A percentile compares a stretch with the other conserved stretches of the same genome.
phyloP scores from a whole-genome alignment of 2,888 invertebrate species.

The Dimorphilus gyrociliatus region DNA sequence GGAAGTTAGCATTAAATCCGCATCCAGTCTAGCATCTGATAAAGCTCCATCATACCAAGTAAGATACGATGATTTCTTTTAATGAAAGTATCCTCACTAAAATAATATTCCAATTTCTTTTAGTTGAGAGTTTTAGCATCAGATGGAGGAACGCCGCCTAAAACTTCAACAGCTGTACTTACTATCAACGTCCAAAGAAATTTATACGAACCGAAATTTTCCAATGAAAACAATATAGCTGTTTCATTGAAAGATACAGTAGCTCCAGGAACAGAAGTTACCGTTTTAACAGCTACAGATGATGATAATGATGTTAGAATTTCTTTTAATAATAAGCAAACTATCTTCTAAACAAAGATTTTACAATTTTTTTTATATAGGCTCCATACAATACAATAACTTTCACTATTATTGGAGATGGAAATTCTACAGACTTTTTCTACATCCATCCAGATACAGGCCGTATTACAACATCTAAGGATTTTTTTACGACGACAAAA shows the following conservation, averaged over 20 bases:
- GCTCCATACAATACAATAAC: constrained; percentile 13
- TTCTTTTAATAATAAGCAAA: constrained; percentile 1
- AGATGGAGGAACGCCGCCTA: constrained; percentile 12
- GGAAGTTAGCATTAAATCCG: constrained; percentile 13
- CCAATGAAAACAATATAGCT: constrained; percentile 4
- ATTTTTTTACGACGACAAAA: constrained; percentile 13
- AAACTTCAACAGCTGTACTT: constrained; percentile 15
- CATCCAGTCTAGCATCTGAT: constrained; percentile 15
- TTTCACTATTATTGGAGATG: constrained; percentile 10
- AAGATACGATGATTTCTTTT: constrained; percentile 6
- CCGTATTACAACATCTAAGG: constrained; percentile 14
- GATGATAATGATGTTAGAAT: constrained; percentile 16
- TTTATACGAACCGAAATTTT: constrained; percentile 17
- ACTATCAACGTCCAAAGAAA: constrained; percentile 23
- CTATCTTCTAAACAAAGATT: neutral
- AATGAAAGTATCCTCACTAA: too few species aligned
- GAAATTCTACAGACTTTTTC: constrained; percentile 16
- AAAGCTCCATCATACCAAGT: constrained; percentile 16
- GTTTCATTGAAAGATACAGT: constrained; percentile 15
- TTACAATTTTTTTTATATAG: constrained; percentile 8
- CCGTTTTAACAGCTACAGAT: constrained; percentile 18
- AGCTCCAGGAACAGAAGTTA: constrained; percentile 13
- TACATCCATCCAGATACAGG: constrained; percentile 20
- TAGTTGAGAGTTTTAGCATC: constrained; percentile 10
- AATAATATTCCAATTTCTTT: neutral